Percentiles rank a stretch among this genome's conserved stretches.
Conservation (phyloP, 2,797 vertebrate genomes). For the Danio tinwini region DNA sequence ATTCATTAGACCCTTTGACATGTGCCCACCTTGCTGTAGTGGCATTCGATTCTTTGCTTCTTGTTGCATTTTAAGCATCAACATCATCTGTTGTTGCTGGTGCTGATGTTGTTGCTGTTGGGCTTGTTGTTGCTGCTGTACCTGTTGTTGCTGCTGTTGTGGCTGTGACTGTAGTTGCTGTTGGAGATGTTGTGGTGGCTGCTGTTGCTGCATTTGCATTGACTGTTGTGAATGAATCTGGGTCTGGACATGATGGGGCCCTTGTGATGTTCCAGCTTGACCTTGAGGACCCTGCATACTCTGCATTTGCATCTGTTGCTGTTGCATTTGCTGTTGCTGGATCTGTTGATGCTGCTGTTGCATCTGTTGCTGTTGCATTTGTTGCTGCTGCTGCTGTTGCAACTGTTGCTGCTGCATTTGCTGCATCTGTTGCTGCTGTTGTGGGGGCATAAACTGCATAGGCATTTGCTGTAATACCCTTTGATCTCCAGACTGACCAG, state of each 20-base stretch:
- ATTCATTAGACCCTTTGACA: conserved; percentile 84
- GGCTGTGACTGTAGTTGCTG: conserved; percentile 70
- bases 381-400: conserved; percentile 72
- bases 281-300: conserved; percentile 73
- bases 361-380: conserved; percentile 71
- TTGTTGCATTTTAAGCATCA: conserved; percentile 97
- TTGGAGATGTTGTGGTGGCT: conserved; percentile 79
- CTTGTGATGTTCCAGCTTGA: conserved; percentile 73
- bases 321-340: conserved; percentile 67
- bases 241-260: conserved; percentile 78
- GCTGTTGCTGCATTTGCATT: conserved; percentile 83
- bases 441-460: conserved; percentile 90
- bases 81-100: conserved; percentile 89
- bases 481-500: conserved; percentile 90
- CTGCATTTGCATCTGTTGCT: conserved; percentile 83
- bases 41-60: conserved; percentile 92
- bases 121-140: conserved; percentile 79
- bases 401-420: conserved; percentile 70
- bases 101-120: conserved; percentile 71
- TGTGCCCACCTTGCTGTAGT: conserved; percentile 86
- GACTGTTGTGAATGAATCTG: conserved; percentile 88
- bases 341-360: conserved; percentile 72
- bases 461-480: conserved; percentile 93
- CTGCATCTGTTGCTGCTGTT: conserved; percentile 76
- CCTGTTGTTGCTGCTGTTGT: conserved; percentile 84